Evolutionary conservation across 2,888 invertebrate genomes (phyloP).

Genomic region (Brachylomia viminalis): DNA sequence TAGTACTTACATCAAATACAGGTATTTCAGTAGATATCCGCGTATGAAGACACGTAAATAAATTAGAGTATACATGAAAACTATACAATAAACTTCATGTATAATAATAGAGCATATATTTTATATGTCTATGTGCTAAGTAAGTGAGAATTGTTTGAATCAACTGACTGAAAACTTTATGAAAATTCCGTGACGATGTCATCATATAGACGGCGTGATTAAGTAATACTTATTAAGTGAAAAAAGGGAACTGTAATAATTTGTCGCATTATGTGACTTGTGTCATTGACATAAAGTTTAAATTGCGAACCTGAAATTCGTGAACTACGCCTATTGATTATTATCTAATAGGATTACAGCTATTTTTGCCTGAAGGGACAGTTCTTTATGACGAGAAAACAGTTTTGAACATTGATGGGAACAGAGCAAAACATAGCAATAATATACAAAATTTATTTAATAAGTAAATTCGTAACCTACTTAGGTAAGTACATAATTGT

Average conservation of each 20-base stretch:
- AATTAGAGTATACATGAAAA: conserved; percentile 73
- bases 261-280: not conserved
- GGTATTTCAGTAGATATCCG: conserved; percentile 61
- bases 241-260: not conserved
- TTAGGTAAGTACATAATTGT: conserved; percentile 22
- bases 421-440: not conserved
- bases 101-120: conserved; percentile 31
- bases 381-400: not conserved
- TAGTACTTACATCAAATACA: conserved; percentile 28
- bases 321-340: not conserved
- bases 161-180: conserved; percentile 46
- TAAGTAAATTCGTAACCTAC: not conserved
- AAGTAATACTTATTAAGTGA: not conserved
- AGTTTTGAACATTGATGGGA: not conserved
- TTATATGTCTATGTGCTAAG: conserved; percentile 42
- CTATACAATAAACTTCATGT: conserved; percentile 66
- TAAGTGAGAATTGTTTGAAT: conserved; percentile 33
- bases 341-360: not conserved
- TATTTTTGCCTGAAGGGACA: not conserved
- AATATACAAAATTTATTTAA: conserved; percentile 41
- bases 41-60: conserved; percentile 38
- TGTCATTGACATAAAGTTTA: not conserved
- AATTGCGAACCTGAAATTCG: not conserved
- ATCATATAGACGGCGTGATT: not conserved
- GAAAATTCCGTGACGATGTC: conserved; percentile 61